These are phyloP conservation scores for Trachymyrmex septentrionalis DNA, from an alignment of 1,140 invertebrate species.

Conservation along the genomic window DNA sequence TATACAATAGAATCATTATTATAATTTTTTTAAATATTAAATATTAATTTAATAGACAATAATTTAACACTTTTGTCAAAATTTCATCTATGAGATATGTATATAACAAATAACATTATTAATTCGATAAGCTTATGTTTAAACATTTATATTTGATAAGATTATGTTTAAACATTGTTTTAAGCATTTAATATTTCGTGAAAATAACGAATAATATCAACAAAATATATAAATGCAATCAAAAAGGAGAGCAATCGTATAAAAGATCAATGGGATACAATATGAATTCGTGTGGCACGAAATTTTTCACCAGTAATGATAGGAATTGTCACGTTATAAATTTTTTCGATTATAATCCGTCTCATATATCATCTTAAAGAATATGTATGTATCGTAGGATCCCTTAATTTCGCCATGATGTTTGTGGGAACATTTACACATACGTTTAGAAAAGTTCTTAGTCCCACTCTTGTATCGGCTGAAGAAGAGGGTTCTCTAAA, in stretches of 20 bases:
- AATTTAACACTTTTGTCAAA: neutral
- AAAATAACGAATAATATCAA: neutral
- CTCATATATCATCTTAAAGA: conserved; percentile 47
- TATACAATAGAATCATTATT: conserved; percentile 17
- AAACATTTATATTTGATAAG: neutral
- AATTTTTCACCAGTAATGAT: neutral
- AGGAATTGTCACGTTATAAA: conserved; percentile 18
- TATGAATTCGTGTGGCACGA: neutral
- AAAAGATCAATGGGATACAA: neutral
- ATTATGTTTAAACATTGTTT: neutral
- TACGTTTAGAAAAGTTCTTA: conserved; percentile 17
- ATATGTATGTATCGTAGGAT: conserved; percentile 28
- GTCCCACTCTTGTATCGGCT: neutral
- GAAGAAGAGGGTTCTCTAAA: conserved; percentile 53
- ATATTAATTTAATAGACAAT: neutral
- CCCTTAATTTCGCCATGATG: conserved; percentile 42
- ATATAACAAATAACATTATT: neutral
- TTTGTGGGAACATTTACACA: conserved; percentile 64
- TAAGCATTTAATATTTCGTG: neutral
- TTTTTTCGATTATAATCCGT: conserved; percentile 38
- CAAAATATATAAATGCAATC: neutral
- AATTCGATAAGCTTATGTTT: neutral
- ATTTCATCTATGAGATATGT: neutral
- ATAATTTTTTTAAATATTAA: neutral
- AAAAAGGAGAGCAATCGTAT: neutral